Evolutionary conservation across 2,888 invertebrate species (phyloP).

Genomic region (Pseudococcus jackbeardsleyi): DNA sequence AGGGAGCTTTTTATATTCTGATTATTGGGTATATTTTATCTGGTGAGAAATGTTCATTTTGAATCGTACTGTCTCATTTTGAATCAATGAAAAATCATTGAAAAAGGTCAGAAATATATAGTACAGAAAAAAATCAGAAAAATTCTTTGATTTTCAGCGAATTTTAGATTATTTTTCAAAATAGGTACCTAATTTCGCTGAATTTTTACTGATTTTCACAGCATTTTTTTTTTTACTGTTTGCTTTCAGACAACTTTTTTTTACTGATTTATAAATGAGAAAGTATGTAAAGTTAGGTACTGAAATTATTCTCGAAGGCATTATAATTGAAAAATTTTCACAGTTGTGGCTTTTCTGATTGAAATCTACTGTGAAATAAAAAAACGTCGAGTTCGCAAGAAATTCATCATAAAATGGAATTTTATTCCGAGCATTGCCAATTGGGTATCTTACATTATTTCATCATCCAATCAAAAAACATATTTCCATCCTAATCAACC

Average conservation of each 20-base stretch:
- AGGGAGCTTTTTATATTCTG: slow-evolving; percentile 81
- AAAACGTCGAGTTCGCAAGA: slow-evolving; percentile 22
- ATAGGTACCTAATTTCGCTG: too few species aligned
- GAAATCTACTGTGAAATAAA: slow-evolving; percentile 52
- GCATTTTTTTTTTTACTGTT: too few species aligned
- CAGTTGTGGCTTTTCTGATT: slow-evolving; percentile 44
- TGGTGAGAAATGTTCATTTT: slow-evolving; percentile 70
- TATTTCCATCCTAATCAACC: slow-evolving; percentile 50
- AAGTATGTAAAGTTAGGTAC: neutral
- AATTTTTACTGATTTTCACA: too few species aligned
- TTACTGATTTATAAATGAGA: too few species aligned
- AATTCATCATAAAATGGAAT: slow-evolving; percentile 60
- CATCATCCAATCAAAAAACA: slow-evolving; percentile 48
- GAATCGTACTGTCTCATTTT: too few species aligned
- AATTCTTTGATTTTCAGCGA: too few species aligned
- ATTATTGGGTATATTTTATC: slow-evolving; percentile 77
- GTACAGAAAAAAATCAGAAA: too few species aligned
- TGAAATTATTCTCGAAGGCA: neutral
- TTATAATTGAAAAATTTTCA: neutral
- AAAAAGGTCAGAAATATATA: too few species aligned
- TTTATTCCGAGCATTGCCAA: slow-evolving; percentile 56
- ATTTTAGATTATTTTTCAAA: too few species aligned
- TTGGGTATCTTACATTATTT: slow-evolving; percentile 39
- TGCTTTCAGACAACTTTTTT: too few species aligned
- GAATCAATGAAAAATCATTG: too few species aligned